Evolutionary conservation across 2,797 vertebrate genomes (phyloP), one percentile per base, ranked within the genome.

Genomic region (Oryzias sinensis): DNA sequence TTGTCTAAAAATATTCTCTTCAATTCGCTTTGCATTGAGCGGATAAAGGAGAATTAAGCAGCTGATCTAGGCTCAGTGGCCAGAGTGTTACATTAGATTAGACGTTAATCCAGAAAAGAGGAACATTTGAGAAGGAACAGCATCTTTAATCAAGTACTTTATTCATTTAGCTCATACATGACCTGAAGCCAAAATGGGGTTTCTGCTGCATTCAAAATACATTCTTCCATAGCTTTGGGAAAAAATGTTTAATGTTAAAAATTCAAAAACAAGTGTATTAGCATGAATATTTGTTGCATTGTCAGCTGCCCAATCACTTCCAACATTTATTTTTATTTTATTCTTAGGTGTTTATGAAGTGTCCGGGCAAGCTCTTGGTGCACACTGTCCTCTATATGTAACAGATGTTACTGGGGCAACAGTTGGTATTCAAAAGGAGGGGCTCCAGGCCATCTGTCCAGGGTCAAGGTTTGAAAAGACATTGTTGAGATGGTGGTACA

Each of bases 361-460:
- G 68, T 75, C 76, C 80, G 68, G 59, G 76, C 49, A 73, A 82
- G 81, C 61, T 65, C 70, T 67, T 55, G 40, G 73, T 25, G 63
- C 65, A 69, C 84, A 72, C 72, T 70, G 58, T 74, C 75, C 77
- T 66, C 52, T 82, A 77, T 79, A 80, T 86, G 90, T 89, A 89
- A 92, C 93, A 93, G 93, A 93, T 93, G 93, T 92, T 91, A 89
- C 80, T 84, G 81, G 81, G 90, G 90, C 93, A 93, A 93, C 93
- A 93, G 92, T 93, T 93, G 91, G 91, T 91, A 90, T 82, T 84
- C 84, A 83, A 82, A 63, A 83, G 92, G 91, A 87, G 90, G 90
- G 88, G 90, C 88, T 90, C 85, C 70, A 79, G 82, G 85, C 93
- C 92, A 93, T 93, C 93, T 93, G 93, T 90, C 89, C 84, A 89